Evolutionary conservation across 1,140 invertebrate species (phyloP).

Genomic region (Drosophila sp.): DNA sequence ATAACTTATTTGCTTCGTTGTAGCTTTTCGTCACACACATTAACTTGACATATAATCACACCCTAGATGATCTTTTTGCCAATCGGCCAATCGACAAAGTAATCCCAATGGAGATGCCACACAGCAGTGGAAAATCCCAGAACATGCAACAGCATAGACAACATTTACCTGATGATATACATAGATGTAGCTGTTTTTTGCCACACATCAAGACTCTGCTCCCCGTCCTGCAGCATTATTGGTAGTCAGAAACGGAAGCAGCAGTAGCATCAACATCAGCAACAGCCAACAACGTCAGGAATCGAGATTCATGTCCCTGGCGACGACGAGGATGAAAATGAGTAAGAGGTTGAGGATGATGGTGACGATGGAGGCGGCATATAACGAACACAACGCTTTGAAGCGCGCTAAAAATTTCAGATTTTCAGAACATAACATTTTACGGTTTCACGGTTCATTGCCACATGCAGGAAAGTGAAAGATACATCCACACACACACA

Average conservation of each 20-base stretch:
- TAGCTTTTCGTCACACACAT: neutral
- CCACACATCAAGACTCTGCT: neutral
- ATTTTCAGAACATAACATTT: conserved; percentile 82
- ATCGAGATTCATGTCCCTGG: conserved; percentile 3
- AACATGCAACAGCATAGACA: conserved; percentile 5
- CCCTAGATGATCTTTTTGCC: conserved; percentile 6
- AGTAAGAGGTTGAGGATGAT: neutral
- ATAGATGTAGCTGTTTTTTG: conserved; percentile 1
- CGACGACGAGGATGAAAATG: neutral
- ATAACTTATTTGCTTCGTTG: neutral
- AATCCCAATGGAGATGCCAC: neutral
- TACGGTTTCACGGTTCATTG: conserved; percentile 82
- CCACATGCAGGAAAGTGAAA: conserved; percentile 80
- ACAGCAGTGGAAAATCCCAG: neutral
- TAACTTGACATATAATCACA: neutral
- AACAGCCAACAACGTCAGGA: conserved; percentile 22
- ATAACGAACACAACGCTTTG: conserved; percentile 56
- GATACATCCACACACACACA: conserved; percentile 57
- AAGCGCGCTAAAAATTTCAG: conserved; percentile 78
- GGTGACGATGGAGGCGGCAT: conserved; percentile 9
- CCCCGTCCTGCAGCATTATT: conserved; percentile 43
- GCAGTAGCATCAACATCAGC: conserved; percentile 6
- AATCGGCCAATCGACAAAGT: neutral
- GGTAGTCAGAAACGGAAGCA: conserved; percentile 54
- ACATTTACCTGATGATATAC: neutral